Evolutionary conservation across 1,140 invertebrate species (phyloP), one percentile per base, ranked within the genome.

Genomic region (Listronotus bonariensis): DNA sequence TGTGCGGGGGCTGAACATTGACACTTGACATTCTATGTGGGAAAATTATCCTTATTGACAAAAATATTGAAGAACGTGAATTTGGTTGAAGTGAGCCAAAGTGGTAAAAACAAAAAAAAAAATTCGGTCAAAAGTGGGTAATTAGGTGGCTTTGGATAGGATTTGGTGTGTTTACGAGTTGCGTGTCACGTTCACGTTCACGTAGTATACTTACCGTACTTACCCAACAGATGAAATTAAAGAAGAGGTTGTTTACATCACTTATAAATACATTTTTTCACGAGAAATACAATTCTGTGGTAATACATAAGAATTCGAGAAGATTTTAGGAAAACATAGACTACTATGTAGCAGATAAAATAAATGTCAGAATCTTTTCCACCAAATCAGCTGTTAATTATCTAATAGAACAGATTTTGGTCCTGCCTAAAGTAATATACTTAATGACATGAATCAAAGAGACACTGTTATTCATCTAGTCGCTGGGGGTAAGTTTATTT

Each of bases 381-480:
- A 1, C 8, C 34, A 36, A 36, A 36, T 36, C 34, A 36, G 34
- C 34, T 36, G 34, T 36, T 36, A 36, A 36, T 36, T 36, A 36
- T 36, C 34, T 36, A 36, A 36, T 36, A 36, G 34, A 36, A 12
- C 34, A 36, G 8, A 36, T 10, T 36, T 36, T 36, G 11, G 3
- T 36, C 34, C 34, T 55, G 31, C 43, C 34, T 10, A 9, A 40
- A n/a, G 26, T 42, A n/a, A 55, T 55, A 49, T 40, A 63, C 26
- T 63, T n/a, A n/a, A 70, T 72, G 74, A 72, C 48, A 89, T 88
- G 87, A 86, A 86, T 82, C 86, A 88, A 81, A 84, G 85, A 79
- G 91, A 93, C 82, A 91, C 91, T 68, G 83, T 92, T 61, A 91
- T 93, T 80, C 91, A 94, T 82, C 85, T 94, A 71, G 83, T 93